Base-by-base conservation (phyloP, 2,888 invertebrate genomes). In the Megaustenia siamemsis region DNA sequence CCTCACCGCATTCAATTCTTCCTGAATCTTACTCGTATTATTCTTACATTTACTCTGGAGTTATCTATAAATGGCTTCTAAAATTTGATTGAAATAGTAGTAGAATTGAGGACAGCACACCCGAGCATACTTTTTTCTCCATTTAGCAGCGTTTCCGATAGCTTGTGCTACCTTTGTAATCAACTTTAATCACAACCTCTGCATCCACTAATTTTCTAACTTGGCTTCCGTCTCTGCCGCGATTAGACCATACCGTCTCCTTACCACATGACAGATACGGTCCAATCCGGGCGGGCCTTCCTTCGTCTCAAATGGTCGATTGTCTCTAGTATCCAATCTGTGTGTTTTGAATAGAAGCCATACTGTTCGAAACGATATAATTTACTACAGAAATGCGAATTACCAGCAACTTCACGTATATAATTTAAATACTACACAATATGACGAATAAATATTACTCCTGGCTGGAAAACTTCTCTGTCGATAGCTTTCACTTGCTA, bases 111-210 rank as follows among this genome's bases (percentile, higher is more conserved):
- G n/a, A 90, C 89, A 76, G 89, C 90, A 40, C 90, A 90, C 56
- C 90, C 90, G 56, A 90, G 96, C 96, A 88, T 88, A 69, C 95
- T 96, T 95, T 96, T n/a, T 95, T 96, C 93, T 92, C 90, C 93
- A 94, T 89, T 93, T 97, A 79, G 96, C 96, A 76, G 97, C 96
- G 95, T 97, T 97, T n/a, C 90, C 97, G 95, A 93, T 97, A 97
- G 94, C 97, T 97, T 89, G 96, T 96, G 94, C 96, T 96, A 91
- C 97, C 97, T 94, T 97, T 97, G 94, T 97, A 97, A 92, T 97
- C 96, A 49, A 97, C 97, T 95, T 96, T 96, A 88, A 96, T 95
- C 83, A 97, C 96, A 90, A 96, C 95, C 93, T 96, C 96, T 86
- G 96, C 96, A 90, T 96, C 96, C 24, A 97, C 96, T 91, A 97